Evolutionary conservation across 2,888 invertebrate species (phyloP), one percentile per base, ranked within the genome.

Genomic region (Xestia xanthographa): DNA sequence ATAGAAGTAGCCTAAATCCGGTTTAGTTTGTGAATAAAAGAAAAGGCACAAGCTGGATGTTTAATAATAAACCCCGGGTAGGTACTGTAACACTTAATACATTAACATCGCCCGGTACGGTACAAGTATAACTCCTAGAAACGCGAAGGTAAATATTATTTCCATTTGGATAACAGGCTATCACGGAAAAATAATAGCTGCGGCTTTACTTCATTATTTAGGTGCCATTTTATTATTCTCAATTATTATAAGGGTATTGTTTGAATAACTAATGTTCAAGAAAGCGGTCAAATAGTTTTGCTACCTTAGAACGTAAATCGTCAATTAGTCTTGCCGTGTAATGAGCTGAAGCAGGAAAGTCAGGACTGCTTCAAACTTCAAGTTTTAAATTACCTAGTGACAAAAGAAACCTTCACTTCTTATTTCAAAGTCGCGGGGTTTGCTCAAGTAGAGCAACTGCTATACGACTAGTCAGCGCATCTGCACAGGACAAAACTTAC

Each of bases 101-200:
- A 79, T 79, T 79, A 26, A 58, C 29, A n/a, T n/a, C 12, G 26
- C 14, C 34, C 4, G n/a, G 17, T 43, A 45, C 38, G n/a, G 17
- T 43, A 45, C 38, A 53, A 63, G 17, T 43, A 45, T 29, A 53
- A 63, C 20, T 29, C 38, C 66, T 38, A 70, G 50, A 38, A 66
- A 41, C 38, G 34, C 22, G 12, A 67, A 66, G 41, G 53, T 65
- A 72, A 66, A 80, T 72, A 80, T 71, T 77, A 73, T 76, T 78
- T 84, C 72, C 65, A 73, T 74, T 66, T 68, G 72, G 66, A 48
- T 38, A 76, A 74, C 62, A 48, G 48, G 45, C 38, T 53, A 29
- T 26, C 53, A 29, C 56, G 60, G 65, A 62, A 68, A 75, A 72
- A 66, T 56, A 63, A 75, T 72, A 69, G 53, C 65, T 60, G 53